phyloP scores from a whole-genome alignment of 2,113 vertebrate genomes.

The Ochotona princeps region DNA sequence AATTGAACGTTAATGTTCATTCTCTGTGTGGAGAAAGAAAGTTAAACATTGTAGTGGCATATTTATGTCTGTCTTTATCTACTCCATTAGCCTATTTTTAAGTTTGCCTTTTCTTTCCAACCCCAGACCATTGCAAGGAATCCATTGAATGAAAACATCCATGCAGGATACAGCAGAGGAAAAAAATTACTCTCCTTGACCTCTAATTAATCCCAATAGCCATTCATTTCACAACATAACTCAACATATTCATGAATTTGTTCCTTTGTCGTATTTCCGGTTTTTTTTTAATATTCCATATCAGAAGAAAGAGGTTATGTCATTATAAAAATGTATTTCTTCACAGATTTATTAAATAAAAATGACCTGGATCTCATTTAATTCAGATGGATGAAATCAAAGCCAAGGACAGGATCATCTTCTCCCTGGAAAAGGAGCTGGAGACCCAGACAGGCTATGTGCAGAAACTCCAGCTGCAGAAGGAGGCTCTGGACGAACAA shows the following conservation, averaged over 20 bases:
- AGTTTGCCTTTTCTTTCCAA: background rate
- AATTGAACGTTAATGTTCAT: background rate
- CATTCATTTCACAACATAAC: background rate
- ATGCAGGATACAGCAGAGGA: background rate
- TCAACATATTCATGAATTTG: background rate
- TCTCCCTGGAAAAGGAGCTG: slow-evolving; percentile 96
- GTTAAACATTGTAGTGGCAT: background rate
- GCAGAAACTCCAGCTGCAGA: slow-evolving; percentile 97
- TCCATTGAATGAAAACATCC: background rate
- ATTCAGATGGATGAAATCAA: slow-evolving; percentile 98
- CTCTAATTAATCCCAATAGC: background rate
- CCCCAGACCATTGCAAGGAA: slow-evolving; percentile 24
- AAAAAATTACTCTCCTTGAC: background rate
- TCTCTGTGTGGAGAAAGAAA: background rate
- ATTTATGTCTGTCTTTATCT: background rate
- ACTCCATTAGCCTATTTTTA: background rate
- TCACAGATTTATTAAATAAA: slow-evolving; percentile 39
- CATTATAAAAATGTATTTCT: background rate
- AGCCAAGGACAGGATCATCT: slow-evolving; percentile 97
- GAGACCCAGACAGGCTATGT: slow-evolving; percentile 94
- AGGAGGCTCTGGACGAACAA: slow-evolving; percentile 97
- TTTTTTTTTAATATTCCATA: background rate
- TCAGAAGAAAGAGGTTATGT: background rate
- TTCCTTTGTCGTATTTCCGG: background rate
- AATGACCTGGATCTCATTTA: slow-evolving; percentile 73